Percentiles rank a stretch among this genome's conserved stretches.
These are phyloP conservation scores for Eledone cirrhosa DNA, from an alignment of 2,888 invertebrate species.

Conservation along the genomic window DNA sequence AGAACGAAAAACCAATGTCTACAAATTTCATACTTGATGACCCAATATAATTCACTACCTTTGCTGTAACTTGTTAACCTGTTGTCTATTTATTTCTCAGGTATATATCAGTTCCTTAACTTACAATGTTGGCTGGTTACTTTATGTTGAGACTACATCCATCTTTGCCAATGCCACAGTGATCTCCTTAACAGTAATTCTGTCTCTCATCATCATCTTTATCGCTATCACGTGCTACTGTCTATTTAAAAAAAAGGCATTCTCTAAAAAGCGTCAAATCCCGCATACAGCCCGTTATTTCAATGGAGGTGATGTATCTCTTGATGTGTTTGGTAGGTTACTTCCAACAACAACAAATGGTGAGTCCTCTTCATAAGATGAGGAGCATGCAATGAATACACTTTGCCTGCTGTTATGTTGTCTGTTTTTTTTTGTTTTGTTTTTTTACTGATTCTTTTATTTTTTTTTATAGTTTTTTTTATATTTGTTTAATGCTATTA, in stretches of 20 bases:
- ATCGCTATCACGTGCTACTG: slow-evolving; percentile 43
- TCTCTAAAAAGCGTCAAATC: slow-evolving; percentile 40
- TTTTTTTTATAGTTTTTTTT: too few species aligned
- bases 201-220: slow-evolving; percentile 43
- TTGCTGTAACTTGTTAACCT: too few species aligned
- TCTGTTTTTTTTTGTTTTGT: background rate
- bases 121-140: slow-evolving; percentile 50
- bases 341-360: background rate
- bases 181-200: slow-evolving; percentile 42
- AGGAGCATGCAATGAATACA: background rate
- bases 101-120: slow-evolving; percentile 48
- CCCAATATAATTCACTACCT: too few species aligned
- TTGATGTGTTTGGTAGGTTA: slow-evolving; percentile 11
- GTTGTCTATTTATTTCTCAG: slow-evolving; percentile 40
- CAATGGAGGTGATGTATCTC: background rate
- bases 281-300: background rate
- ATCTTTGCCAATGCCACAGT: slow-evolving; percentile 33
- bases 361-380: background rate
- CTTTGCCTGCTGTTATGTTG: background rate
- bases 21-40: too few species aligned
- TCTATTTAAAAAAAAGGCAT: slow-evolving; percentile 49
- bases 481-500: too few species aligned
- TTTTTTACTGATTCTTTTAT: background rate
- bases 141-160: slow-evolving; percentile 36
- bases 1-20: too few species aligned